Evolutionary conservation across 2,888 invertebrate genomes (phyloP).

Genomic region (Hedychridium roseum): DNA sequence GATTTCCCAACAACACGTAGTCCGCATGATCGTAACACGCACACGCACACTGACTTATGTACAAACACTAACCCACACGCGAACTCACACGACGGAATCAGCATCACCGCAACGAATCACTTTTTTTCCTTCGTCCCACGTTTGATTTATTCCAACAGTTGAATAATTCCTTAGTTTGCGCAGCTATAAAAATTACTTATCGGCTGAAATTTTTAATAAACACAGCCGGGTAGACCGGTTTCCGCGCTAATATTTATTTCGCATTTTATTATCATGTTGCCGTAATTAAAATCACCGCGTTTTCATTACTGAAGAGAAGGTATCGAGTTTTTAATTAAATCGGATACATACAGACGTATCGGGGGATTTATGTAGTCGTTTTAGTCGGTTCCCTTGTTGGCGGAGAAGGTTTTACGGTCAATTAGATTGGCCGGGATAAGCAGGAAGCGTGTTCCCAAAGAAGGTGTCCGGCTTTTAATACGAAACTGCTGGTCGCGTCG

Average conservation of each 20-base stretch:
- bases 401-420: neutral
- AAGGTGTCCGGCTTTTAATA: neutral
- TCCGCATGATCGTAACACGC: constrained; percentile 15
- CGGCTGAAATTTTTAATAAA: too few relatives aligned
- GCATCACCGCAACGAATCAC: constrained; percentile 1
- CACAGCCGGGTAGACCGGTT: too few relatives aligned
- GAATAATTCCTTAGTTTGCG: constrained; percentile 20
- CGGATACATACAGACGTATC: too few relatives aligned
- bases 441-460: neutral
- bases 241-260: too few relatives aligned
- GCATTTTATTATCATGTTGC: too few relatives aligned
- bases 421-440: neutral
- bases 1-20: constrained; percentile 36
- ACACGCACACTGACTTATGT: neutral
- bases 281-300: too few relatives aligned
- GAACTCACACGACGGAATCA: constrained; percentile 1
- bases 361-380: too few relatives aligned
- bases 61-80: too few relatives aligned
- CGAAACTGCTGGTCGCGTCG: neutral
- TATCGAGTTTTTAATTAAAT: too few relatives aligned
- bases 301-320: too few relatives aligned
- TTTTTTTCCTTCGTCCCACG: constrained; percentile 3
- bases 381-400: too few relatives aligned
- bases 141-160: constrained; percentile 34
- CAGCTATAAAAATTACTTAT: constrained; percentile 37